Conservation (phyloP, 1,140 invertebrate species). For the Stratiolaelaps scimitus region DNA sequence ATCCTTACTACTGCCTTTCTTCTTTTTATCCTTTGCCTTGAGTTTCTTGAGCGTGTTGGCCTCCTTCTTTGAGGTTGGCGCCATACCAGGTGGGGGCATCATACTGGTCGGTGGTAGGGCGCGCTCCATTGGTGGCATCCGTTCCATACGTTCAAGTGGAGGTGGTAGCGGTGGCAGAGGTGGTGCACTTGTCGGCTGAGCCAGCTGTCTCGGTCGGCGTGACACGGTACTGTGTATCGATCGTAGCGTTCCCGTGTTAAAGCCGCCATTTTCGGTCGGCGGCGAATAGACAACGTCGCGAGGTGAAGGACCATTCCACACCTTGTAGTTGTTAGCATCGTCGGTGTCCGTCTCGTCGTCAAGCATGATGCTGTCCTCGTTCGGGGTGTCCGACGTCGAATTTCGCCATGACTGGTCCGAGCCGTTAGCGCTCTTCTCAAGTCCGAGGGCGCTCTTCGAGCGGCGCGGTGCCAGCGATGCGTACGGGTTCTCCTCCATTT, state of each 20-base stretch:
- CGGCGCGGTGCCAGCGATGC: constrained; percentile 30
- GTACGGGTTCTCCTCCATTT: constrained; percentile 44
- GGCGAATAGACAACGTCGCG: constrained; percentile 21
- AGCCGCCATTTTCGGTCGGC: constrained; percentile 27
- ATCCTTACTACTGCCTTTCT: constrained; percentile 7
- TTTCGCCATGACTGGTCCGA: constrained; percentile 23
- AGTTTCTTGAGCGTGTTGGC: constrained; percentile 21
- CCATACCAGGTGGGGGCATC: background rate
- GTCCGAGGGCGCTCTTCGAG: constrained; percentile 12
- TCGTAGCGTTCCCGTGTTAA: constrained; percentile 27
- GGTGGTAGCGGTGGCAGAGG: constrained; percentile 35
- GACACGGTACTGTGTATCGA: constrained; percentile 31
- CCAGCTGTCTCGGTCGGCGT: constrained; percentile 36
- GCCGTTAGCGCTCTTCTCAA: constrained; percentile 20
- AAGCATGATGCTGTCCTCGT: constrained; percentile 42
- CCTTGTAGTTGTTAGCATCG: constrained; percentile 75
- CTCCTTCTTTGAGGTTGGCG: constrained; percentile 18
- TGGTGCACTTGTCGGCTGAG: constrained; percentile 33
- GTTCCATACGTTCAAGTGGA: constrained; percentile 32
- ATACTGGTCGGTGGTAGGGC: constrained; percentile 36
- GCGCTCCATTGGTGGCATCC: constrained; percentile 29
- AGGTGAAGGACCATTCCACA: constrained; percentile 49
- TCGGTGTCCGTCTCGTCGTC: constrained; percentile 42
- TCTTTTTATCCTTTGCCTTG: constrained; percentile 19
- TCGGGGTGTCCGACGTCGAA: constrained; percentile 29